Evolutionary conservation across 2,888 invertebrate genomes (phyloP), one percentile per base, ranked within the genome.

Genomic region (Blastobasis lacticolella): DNA sequence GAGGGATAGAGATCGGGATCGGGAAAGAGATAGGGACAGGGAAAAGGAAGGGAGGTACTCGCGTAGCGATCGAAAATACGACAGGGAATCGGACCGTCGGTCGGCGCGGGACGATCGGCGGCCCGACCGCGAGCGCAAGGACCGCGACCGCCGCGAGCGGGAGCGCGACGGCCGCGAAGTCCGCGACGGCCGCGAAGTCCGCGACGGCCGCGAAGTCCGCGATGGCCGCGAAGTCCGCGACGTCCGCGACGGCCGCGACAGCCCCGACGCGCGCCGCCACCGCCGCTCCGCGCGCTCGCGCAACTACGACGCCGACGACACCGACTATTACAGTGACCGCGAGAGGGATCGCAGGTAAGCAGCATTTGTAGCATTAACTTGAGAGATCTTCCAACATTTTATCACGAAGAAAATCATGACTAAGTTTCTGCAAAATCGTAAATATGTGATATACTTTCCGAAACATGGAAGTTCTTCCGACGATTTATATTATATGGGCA

Each of bases 301-400:
- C 51, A 76, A 89, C 50, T 92, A 92, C 71, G 92, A 93, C 58
- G 89, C 90, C 0, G 92, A 93, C 53, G 92, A 92, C 63, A 91
- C 91, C 4, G 91, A 92, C 71, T 92, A 91, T 74, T 92, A 91
- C 71, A 93, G 92, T 64, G 93, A 93, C 71, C 87, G 90, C 54
- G 92, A 92, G 58, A 82, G 88, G 55, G 89, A 89, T 44, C 84
- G 87, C 59, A 82, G 89, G 88, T 88, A 48, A 61, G 61, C 45
- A 23, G 1, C 23, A 23, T 23, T 23, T 23, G 23, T 3, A 23
- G 3, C 23, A 23, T 23, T 23, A n/a, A 23, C 23, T 23, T 23
- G 23, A 23, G 23, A 23, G 23, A 23, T 23, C 1, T 23, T 23
- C 23, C 23, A 23, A 2, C 23, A 23, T 23, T 23, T 23, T 23